Evolutionary conservation across 2,888 invertebrate genomes (phyloP), one percentile per base, ranked within the genome.

Genomic region (Alviniconcha strummeri): DNA sequence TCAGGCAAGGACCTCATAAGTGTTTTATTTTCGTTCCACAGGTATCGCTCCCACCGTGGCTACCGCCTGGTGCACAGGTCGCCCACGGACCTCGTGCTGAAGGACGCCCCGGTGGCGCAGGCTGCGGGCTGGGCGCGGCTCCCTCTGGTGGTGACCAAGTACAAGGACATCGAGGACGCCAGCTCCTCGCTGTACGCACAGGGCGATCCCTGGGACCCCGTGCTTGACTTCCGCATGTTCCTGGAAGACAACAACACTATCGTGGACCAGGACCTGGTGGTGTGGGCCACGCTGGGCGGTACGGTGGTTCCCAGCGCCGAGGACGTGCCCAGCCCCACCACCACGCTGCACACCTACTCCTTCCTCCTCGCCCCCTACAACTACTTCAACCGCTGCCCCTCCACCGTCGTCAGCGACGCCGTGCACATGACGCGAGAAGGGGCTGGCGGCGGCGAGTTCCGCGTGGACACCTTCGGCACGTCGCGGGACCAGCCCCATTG

Each of bases 291-390:
- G 4, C 83, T 91, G 72, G 92, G 92, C 3, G 83, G 86, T 15
- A 87, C 89, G 80, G 91, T 91, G 83, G 89, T 93, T 56, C 93
- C 93, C 5, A 89, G 89, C 71, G 89, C 91, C 5, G 92, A 92
- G 82, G 92, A 93, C 85, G 89, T 91, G 9, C 93, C 93, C 0
- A 87, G 90, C 55, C 90, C 88, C 8, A 86, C 91, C 60, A 92
- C 91, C 5, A 84, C 89, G 6, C 88, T 86, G 17, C 89, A 88
- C 67, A 88, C 89, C 77, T 87, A 89, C 75, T 86, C 86, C 64
- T 86, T 93, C 83, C 86, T 87, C 71, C 84, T 93, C 36, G 83
- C 87, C 4, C 93, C 93, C 4, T 90, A 88, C 87, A 92, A 93
- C 88, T 92, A 89, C 86, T 92, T 91, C 78, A 90, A 90, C 56